phyloP scores from a whole-genome alignment of 2,797 vertebrate genomes.

The Mus spretus region DNA sequence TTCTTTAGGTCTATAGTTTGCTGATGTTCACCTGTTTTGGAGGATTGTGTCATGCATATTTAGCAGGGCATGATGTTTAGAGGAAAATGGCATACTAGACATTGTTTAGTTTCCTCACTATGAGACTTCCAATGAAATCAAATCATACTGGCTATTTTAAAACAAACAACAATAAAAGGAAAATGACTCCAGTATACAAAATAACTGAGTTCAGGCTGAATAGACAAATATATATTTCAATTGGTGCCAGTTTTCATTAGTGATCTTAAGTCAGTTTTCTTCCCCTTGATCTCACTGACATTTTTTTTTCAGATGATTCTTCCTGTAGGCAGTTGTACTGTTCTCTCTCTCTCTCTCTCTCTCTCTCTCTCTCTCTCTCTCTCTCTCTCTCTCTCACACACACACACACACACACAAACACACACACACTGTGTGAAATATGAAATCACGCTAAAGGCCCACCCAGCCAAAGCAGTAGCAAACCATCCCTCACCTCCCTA shows the following conservation, averaged over 20 bases:
- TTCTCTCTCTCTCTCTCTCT: too few relatives aligned
- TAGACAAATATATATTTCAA: not conserved
- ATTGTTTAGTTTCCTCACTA: not conserved
- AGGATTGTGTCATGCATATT: not conserved
- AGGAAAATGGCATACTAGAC: not conserved
- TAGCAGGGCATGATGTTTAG: not conserved
- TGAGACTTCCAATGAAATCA: not conserved
- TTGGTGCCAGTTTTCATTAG: not conserved
- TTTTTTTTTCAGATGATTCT: not conserved
- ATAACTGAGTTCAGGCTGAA: not conserved
- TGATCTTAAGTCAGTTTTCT: not conserved
- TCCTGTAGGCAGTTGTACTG: not conserved
- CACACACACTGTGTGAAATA: not conserved
- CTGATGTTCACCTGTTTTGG: fast-evolving
- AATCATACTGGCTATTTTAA: not conserved
- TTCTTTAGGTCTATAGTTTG: not conserved
- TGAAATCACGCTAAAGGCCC: not conserved
- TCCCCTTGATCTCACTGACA: not conserved
- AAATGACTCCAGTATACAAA: not conserved
- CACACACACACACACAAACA: not conserved
- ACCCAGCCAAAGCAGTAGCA: not conserved
- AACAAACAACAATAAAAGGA: not conserved
- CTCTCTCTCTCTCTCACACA: not conserved
- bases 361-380: too few relatives aligned
- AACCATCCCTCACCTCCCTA: not conserved